Conservation (phyloP, 2,797 vertebrate species). For the Novumbra hubbsi region DNA sequence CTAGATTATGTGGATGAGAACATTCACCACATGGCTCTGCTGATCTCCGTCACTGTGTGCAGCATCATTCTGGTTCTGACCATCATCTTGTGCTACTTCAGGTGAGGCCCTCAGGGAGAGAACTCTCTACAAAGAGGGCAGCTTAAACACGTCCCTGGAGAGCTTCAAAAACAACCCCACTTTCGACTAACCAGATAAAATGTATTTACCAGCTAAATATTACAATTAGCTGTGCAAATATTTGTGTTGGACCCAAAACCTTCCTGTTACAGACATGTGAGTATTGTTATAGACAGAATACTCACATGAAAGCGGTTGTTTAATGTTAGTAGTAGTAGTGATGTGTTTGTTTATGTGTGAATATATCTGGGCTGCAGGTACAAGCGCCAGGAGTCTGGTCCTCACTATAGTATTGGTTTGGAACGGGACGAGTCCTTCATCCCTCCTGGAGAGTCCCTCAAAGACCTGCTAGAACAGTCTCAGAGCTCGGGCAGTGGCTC, state of each 20-base stretch:
- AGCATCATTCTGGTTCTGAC: constrained; percentile 84
- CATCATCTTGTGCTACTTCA: constrained; percentile 92
- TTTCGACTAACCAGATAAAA: not conserved
- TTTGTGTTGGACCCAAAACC: not conserved
- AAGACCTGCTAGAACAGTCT: constrained; percentile 93
- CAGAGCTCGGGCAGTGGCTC: constrained; percentile 96
- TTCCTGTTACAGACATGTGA: not conserved
- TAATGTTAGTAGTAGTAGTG: not conserved
- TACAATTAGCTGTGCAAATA: not conserved
- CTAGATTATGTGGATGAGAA: constrained; percentile 63
- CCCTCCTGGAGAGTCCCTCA: constrained; percentile 85
- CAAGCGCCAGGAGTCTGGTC: constrained; percentile 86
- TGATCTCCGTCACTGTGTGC: constrained; percentile 88
- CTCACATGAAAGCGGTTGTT: not conserved
- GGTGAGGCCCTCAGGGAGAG: constrained; percentile 67
- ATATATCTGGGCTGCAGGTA: constrained; percentile 70
- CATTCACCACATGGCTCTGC: constrained; percentile 87
- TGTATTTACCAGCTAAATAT: not conserved
- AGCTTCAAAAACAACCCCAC: not conserved
- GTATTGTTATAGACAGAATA: not conserved
- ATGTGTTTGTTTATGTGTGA: constrained; percentile 15
- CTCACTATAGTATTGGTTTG: constrained; percentile 88
- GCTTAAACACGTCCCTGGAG: not conserved
- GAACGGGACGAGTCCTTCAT: constrained; percentile 92
- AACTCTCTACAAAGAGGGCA: not conserved